These are phyloP conservation scores for Scaptomyza reducta DNA, from an alignment of 2,888 invertebrate species.

Conservation along the genomic window DNA sequence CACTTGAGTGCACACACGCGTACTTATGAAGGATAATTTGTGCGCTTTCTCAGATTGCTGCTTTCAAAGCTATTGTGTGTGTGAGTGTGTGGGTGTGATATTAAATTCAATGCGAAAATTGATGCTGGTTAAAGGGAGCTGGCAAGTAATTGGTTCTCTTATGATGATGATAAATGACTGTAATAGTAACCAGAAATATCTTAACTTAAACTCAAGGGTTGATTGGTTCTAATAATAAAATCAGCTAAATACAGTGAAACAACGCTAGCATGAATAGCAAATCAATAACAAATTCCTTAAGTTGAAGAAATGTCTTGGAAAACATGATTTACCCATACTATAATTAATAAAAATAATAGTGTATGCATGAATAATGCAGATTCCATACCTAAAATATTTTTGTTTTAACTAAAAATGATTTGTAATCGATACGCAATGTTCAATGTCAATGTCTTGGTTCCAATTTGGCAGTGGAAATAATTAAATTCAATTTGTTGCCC, in stretches of 20 bases:
- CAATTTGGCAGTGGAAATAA: not conserved
- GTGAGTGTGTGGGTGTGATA: slow-evolving; percentile 3
- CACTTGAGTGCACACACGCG: slow-evolving; percentile 34
- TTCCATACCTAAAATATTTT: not conserved
- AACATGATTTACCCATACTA: not conserved
- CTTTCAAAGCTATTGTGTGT: slow-evolving; percentile 19
- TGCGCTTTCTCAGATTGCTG: slow-evolving; percentile 41
- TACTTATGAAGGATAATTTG: slow-evolving; percentile 35
- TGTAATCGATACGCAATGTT: not conserved
- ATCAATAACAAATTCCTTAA: too few relatives aligned
- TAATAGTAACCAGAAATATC: not conserved
- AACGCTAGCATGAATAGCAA: not conserved
- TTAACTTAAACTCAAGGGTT: not conserved
- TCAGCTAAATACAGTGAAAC: not conserved
- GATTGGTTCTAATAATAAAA: not conserved
- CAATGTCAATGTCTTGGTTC: not conserved
- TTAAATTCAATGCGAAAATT: slow-evolving; percentile 47
- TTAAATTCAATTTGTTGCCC: not conserved
- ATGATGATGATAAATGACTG: slow-evolving; percentile 35
- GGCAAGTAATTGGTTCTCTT: not conserved
- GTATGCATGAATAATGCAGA: not conserved
- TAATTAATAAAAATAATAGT: too few relatives aligned
- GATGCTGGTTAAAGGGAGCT: slow-evolving; percentile 32
- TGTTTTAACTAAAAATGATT: not conserved
- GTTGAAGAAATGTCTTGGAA: not conserved